phyloP scores from a whole-genome alignment of 2,113 vertebrate species.

The Campylomormyrus numenius region DNA sequence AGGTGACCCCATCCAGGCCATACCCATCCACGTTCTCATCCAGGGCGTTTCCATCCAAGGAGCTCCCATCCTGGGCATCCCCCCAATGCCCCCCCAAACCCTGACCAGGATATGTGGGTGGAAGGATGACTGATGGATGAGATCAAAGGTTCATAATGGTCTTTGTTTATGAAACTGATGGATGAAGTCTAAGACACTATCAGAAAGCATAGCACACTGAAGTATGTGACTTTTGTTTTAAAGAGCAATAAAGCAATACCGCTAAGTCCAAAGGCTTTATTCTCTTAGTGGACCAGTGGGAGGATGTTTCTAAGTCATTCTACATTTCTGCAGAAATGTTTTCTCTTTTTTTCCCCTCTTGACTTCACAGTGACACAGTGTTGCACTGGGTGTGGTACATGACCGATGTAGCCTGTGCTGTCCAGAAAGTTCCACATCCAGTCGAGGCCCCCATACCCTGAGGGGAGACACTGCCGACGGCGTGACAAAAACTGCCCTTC shows the following conservation, averaged over 20 bases:
- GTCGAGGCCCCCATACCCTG: not conserved
- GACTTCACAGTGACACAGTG: not conserved
- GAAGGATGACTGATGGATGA: not conserved
- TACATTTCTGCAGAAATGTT: not conserved
- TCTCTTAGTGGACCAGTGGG: not conserved
- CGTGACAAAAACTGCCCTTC: not conserved
- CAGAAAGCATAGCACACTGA: not conserved
- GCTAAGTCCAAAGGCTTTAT: not conserved
- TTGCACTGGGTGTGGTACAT: not conserved
- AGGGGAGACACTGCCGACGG: not conserved
- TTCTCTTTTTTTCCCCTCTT: not conserved
- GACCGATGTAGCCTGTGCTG: not conserved
- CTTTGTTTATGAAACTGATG: not conserved
- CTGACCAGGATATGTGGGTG: not conserved
- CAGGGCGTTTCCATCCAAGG: not conserved
- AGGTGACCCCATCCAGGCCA: too few species aligned
- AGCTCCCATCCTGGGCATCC: not conserved
- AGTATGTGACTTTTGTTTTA: not conserved
- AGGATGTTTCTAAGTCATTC: not conserved
- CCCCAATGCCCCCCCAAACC: not conserved
- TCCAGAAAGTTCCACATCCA: not conserved
- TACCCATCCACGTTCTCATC: too few species aligned
- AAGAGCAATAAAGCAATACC: not conserved
- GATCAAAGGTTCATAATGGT: not conserved
- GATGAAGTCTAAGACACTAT: not conserved